phyloP scores from a whole-genome alignment of 2,113 vertebrate species.

The Microtus pennsylvanicus region DNA sequence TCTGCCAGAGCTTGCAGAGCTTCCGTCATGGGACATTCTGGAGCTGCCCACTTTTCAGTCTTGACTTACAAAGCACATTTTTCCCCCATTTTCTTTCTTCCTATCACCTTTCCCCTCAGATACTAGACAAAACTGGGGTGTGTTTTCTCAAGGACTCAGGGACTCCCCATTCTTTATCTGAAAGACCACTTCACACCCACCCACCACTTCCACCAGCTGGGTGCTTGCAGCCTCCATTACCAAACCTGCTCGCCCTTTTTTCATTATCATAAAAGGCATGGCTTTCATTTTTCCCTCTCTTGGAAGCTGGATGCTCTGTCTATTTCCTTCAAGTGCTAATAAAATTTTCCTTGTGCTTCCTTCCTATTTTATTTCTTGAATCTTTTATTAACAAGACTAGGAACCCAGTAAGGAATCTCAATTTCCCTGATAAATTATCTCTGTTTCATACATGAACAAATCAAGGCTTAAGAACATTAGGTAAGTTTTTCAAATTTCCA shows the following conservation, averaged over 20 bases:
- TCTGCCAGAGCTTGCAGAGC: neutral
- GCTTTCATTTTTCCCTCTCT: neutral
- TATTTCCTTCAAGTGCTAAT: neutral
- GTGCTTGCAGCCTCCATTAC: too few relatives aligned
- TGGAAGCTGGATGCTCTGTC: neutral
- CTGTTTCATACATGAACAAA: neutral
- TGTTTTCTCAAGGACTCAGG: neutral
- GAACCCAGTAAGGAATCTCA: neutral
- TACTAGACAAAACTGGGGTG: neutral
- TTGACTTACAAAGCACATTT: neutral
- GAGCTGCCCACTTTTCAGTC: too few relatives aligned
- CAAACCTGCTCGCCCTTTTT: neutral
- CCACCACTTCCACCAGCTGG: neutral
- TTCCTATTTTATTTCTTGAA: neutral
- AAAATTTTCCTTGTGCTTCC: neutral
- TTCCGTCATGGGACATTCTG: too few relatives aligned
- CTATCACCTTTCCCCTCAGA: neutral
- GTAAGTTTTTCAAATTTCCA: neutral
- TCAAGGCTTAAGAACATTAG: neutral
- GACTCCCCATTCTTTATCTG: neutral
- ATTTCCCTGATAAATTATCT: neutral
- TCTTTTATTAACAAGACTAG: neutral
- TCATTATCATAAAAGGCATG: neutral
- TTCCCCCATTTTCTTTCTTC: neutral
- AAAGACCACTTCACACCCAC: neutral